Conservation (phyloP, 2,113 vertebrate species). For the Tachysurus fulvidraco region DNA sequence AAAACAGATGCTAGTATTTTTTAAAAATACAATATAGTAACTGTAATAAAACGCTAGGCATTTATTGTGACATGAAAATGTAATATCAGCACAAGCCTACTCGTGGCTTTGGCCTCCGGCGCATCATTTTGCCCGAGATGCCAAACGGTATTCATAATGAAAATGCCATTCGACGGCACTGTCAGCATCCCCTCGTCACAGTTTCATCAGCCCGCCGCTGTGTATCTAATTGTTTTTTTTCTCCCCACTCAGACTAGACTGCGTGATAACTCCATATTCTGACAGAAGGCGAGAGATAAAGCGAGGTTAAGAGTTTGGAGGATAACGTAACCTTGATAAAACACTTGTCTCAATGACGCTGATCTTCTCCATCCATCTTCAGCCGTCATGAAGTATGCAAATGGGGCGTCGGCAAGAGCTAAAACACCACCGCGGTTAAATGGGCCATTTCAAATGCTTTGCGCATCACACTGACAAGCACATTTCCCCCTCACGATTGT, state of each 20-base stretch:
- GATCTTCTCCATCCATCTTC: slow-evolving; percentile 90
- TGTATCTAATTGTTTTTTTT: slow-evolving; percentile 33
- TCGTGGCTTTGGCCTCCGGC: slow-evolving; percentile 37
- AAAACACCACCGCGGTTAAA: slow-evolving; percentile 81
- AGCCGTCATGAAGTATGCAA: slow-evolving; percentile 91
- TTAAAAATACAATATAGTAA: background rate
- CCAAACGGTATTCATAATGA: slow-evolving; percentile 54
- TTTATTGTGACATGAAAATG: slow-evolving; percentile 26
- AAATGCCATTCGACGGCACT: slow-evolving; percentile 51
- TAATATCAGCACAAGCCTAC: slow-evolving; percentile 25
- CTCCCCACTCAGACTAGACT: slow-evolving; percentile 54
- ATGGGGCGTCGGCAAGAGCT: slow-evolving; percentile 78
- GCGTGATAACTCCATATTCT: slow-evolving; percentile 73
- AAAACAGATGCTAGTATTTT: background rate
- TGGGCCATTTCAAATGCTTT: slow-evolving; percentile 83
- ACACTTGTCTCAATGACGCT: slow-evolving; percentile 84
- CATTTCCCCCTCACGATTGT: slow-evolving; percentile 66
- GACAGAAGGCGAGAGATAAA: slow-evolving; percentile 74
- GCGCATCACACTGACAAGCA: slow-evolving; percentile 78
- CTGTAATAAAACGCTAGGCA: slow-evolving; percentile 22
- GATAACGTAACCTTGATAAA: slow-evolving; percentile 93
- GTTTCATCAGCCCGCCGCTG: slow-evolving; percentile 49
- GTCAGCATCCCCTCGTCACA: slow-evolving; percentile 49
- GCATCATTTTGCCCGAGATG: slow-evolving; percentile 36
- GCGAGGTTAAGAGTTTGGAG: slow-evolving; percentile 78